Evolutionary conservation across 2,888 invertebrate genomes (phyloP).

Genomic region (Eurytoma adleriae): DNA sequence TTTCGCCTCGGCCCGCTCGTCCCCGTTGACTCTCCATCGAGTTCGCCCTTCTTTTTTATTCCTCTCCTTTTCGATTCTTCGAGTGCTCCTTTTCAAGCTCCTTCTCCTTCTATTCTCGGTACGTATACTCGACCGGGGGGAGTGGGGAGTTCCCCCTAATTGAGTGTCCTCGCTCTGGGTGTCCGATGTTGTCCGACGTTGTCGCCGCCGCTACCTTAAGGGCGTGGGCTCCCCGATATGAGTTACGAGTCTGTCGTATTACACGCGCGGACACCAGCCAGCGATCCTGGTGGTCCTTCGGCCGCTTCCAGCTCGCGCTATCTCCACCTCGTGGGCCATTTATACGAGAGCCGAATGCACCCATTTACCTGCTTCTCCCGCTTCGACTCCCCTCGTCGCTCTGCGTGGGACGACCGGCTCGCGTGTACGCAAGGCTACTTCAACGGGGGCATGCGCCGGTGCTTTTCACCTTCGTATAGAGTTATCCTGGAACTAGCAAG

Average conservation of each 20-base stretch:
- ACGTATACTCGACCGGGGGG: not conserved
- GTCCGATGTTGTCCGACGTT: conserved; percentile 74
- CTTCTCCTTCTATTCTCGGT: conserved; percentile 45
- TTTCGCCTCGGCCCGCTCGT: conserved; percentile 53
- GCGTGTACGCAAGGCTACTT: conserved; percentile 1
- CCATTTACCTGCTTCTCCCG: conserved; percentile 44
- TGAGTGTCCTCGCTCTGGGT: conserved; percentile 76
- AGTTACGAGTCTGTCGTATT: conserved; percentile 75
- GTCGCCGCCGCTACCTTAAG: conserved; percentile 71
- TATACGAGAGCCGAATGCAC: conserved; percentile 19
- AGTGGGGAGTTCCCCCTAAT: conserved; percentile 65
- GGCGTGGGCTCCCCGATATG: conserved; percentile 75
- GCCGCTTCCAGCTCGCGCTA: conserved; percentile 6
- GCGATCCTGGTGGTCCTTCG: conserved; percentile 69
- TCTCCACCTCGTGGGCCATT: conserved; percentile 21
- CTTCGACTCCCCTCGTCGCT: not conserved
- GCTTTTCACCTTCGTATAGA: conserved; percentile 3
- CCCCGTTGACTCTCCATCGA: conserved; percentile 18
- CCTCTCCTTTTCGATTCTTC: conserved; percentile 53
- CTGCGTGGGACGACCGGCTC: not conserved
- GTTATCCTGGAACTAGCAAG: not conserved
- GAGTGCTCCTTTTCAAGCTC: conserved; percentile 45
- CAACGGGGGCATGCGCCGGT: not conserved
- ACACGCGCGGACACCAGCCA: conserved; percentile 65
- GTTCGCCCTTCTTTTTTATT: conserved; percentile 46